Evolutionary conservation across 2,113 vertebrate species (phyloP).

Genomic region (Rhipidura dahli): DNA sequence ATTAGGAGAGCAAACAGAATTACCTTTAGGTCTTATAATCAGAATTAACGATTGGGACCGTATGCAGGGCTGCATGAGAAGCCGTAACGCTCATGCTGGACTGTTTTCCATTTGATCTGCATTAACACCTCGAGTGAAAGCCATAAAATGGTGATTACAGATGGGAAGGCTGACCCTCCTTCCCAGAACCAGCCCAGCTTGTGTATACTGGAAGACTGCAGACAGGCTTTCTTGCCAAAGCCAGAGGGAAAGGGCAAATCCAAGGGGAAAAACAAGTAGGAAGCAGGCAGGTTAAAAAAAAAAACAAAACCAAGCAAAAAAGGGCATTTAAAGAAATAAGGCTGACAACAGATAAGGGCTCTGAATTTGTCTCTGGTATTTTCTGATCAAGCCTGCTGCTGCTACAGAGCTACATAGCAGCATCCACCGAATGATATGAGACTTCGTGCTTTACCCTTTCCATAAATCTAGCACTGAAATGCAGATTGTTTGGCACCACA

Average conservation of each 20-base stretch:
- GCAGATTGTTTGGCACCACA: constrained; percentile 37
- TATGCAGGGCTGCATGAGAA: constrained; percentile 16
- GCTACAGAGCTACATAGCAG: neutral
- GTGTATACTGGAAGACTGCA: neutral
- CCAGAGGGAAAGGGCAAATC: neutral
- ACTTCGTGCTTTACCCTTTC: constrained; percentile 19
- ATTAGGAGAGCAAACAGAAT: constrained; percentile 84
- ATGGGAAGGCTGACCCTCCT: constrained; percentile 68
- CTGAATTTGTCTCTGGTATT: neutral
- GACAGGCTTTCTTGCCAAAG: neutral
- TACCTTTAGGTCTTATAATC: constrained; percentile 79
- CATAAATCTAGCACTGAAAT: constrained; percentile 27
- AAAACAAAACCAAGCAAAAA: neutral
- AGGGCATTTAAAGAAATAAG: neutral
- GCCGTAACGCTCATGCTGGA: constrained; percentile 66
- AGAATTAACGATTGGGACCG: constrained; percentile 75
- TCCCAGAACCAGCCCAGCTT: constrained; percentile 59
- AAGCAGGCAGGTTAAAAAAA: neutral
- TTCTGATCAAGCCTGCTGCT: neutral
- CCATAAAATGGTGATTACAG: constrained; percentile 78
- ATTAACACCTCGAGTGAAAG: constrained; percentile 83
- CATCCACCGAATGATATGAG: neutral
- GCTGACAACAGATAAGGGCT: neutral
- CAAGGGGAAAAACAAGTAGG: neutral
- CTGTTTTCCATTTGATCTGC: constrained; percentile 82